phyloP scores from a whole-genome alignment of 2,113 vertebrate species.

The Crotalus viridis region DNA sequence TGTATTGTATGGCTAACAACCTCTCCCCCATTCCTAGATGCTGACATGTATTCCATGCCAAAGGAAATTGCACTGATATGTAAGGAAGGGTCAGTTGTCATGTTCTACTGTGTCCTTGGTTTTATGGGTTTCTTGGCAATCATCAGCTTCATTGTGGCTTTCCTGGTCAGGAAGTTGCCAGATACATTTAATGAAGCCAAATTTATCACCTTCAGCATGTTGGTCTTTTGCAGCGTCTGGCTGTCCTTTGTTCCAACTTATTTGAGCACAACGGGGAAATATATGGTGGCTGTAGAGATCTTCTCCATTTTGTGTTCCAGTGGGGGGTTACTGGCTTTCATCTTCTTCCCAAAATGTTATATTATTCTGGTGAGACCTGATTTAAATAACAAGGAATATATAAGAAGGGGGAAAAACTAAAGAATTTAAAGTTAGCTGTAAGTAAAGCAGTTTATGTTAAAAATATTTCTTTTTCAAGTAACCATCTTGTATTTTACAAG shows the following conservation, averaged over 20 bases:
- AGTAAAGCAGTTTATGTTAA: neutral
- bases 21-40: slow-evolving; percentile 55
- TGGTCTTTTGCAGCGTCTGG: slow-evolving; percentile 45
- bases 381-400: too few relatives aligned
- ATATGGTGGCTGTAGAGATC: too few relatives aligned
- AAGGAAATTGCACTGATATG: slow-evolving; percentile 70
- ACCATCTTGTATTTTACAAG: neutral
- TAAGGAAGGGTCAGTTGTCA: slow-evolving; percentile 63
- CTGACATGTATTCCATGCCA: slow-evolving; percentile 34
- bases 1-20: neutral
- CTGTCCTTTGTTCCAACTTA: neutral
- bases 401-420: neutral
- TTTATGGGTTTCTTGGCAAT: slow-evolving; percentile 75
- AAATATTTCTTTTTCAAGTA: neutral
- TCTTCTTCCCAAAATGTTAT: too few relatives aligned
- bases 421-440: neutral
- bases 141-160: slow-evolving; percentile 34
- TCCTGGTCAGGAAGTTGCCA: neutral
- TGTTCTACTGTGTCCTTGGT: slow-evolving; percentile 68
- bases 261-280: slow-evolving; percentile 56
- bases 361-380: too few relatives aligned
- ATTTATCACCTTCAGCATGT: too few relatives aligned
- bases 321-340: too few relatives aligned
- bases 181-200: too few relatives aligned
- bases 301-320: too few relatives aligned